phyloP scores from a whole-genome alignment of 2,888 invertebrate species.

The Dynastes maya region DNA sequence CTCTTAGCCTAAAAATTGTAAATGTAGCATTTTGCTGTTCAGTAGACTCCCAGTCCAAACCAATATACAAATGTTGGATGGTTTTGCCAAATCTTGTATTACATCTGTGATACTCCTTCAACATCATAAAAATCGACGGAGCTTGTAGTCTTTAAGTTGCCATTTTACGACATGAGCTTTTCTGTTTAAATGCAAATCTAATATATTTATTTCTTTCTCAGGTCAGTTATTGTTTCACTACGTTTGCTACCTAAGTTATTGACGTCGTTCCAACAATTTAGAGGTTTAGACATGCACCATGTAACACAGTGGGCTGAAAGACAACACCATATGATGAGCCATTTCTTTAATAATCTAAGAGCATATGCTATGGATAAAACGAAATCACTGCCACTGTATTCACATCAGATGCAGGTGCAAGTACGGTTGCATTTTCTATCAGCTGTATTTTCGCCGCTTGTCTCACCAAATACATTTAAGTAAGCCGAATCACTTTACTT shows the following conservation, averaged over 20 bases:
- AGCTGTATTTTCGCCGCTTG: slow-evolving; percentile 91
- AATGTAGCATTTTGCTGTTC: no score
- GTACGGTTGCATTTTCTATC: slow-evolving; percentile 93
- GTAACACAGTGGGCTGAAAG: slow-evolving; percentile 95
- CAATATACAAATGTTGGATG: no score
- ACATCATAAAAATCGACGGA: no score
- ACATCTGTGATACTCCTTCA: no score
- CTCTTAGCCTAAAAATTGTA: no score
- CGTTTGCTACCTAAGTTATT: slow-evolving; percentile 91
- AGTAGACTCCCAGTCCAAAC: no score
- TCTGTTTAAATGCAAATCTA: no score
- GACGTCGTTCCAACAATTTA: slow-evolving; percentile 91
- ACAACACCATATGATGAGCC: slow-evolving; percentile 93
- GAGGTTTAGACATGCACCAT: slow-evolving; percentile 89
- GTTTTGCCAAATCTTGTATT: no score
- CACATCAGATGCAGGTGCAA: slow-evolving; percentile 91
- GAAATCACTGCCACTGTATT: slow-evolving; percentile 72
- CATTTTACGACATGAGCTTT: no score
- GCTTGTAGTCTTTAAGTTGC: no score
- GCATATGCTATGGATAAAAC: slow-evolving; percentile 75
- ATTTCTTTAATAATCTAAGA: slow-evolving; percentile 91
- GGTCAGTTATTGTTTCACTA: slow-evolving; percentile 92
- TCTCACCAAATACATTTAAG: slow-evolving; percentile 91
- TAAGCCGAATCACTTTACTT: slow-evolving; percentile 63
- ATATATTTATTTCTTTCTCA: slow-evolving; percentile 61